A percentile compares a stretch with the other conserved stretches of the same genome.
Conservation (phyloP, 53 echinoderm and acorn worm species). For the Echinarachnius parma region DNA sequence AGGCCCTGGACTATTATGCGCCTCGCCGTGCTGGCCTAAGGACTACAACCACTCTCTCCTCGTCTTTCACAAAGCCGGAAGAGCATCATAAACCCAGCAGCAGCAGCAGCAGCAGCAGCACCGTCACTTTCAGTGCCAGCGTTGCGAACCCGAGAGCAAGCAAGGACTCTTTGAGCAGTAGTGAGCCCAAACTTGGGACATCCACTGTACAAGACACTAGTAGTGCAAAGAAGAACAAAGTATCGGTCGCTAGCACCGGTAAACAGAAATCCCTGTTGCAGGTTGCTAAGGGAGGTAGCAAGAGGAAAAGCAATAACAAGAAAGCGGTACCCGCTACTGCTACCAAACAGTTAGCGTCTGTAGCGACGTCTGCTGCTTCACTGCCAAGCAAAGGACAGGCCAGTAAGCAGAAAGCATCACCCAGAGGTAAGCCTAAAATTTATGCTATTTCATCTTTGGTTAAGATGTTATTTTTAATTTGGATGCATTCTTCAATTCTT, state of each 20-base stretch:
- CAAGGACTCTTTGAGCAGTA: too few species aligned
- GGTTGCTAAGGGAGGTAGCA: conserved; percentile 4
- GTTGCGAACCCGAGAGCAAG: conserved; percentile 10
- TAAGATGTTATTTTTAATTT: too few species aligned
- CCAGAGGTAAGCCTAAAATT: conserved; percentile 36
- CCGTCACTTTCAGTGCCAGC: conserved; percentile 5
- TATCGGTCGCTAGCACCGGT: conserved; percentile 15
- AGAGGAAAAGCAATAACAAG: conserved; percentile 43
- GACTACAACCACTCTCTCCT: conserved; percentile 31
- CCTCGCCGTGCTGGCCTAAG: conserved; percentile 59
- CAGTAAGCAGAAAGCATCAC: conserved; percentile 8
- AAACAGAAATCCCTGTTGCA: conserved; percentile 14
- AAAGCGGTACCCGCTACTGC: conserved; percentile 8
- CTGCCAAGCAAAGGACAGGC: conserved; percentile 4
- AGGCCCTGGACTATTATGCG: conserved; percentile 87
- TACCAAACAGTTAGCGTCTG: conserved; percentile 10
- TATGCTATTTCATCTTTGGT: too few species aligned
- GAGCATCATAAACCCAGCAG: conserved; percentile 21
- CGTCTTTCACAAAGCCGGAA: conserved; percentile 17
- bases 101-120: neutral
- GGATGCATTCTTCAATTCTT: too few species aligned
- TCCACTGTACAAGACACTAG: too few species aligned
- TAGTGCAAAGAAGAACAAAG: conserved; percentile 6
- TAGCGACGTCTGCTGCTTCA: neutral
- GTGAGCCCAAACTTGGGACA: too few species aligned